These are phyloP conservation scores for Sycophila sp. DNA, from an alignment of 1,140 invertebrate genomes.

Conservation along the genomic window DNA sequence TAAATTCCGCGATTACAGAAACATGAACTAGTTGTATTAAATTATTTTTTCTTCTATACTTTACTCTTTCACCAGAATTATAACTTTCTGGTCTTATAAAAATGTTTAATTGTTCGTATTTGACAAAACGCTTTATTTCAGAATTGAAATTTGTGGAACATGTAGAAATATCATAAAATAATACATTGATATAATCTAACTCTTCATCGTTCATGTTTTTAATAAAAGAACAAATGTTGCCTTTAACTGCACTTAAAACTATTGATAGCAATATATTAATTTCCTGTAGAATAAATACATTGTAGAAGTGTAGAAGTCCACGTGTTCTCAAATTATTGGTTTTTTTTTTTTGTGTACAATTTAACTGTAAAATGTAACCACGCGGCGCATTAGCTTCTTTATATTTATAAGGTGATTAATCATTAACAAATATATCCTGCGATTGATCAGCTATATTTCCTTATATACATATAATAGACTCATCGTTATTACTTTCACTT, in stretches of 20 bases:
- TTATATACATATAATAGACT: neutral
- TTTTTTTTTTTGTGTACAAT: neutral
- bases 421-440: neutral
- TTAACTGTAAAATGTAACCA: neutral
- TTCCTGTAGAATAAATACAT: neutral
- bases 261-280: neutral
- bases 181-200: neutral
- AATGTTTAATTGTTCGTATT: constrained; percentile 10
- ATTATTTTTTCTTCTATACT: neutral
- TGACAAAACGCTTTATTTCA: constrained; percentile 27
- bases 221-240: neutral
- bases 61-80: neutral
- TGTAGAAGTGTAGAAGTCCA: too few species aligned
- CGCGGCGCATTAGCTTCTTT: too few species aligned
- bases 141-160: constrained; percentile 8
- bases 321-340: neutral
- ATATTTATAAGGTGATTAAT: neutral
- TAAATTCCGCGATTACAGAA: neutral
- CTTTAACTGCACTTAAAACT: neutral
- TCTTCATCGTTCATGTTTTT: constrained; percentile 5
- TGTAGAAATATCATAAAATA: constrained; percentile 23
- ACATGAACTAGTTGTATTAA: neutral
- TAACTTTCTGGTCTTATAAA: neutral
- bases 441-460: neutral
- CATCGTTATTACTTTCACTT: neutral